These are phyloP conservation scores for Plecotus auritus DNA, from an alignment of 2,113 vertebrate species.

Conservation along the genomic window DNA sequence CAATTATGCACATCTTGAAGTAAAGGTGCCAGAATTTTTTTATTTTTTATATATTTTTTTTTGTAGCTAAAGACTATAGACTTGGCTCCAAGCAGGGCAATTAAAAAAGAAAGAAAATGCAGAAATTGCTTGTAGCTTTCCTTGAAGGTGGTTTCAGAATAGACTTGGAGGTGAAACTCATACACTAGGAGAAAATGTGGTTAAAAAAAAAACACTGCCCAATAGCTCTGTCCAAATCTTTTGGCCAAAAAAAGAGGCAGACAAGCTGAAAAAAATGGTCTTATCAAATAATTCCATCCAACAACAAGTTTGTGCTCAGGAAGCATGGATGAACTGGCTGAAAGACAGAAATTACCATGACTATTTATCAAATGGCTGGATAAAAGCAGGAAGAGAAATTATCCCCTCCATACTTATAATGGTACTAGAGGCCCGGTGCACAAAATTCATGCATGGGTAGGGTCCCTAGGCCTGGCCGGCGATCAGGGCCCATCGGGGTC, in stretches of 20 bases:
- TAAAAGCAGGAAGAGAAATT: background rate
- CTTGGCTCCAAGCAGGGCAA: background rate
- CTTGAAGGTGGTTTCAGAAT: background rate
- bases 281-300: background rate
- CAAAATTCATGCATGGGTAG: too few relatives aligned
- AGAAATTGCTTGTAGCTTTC: background rate
- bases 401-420: background rate
- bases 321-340: background rate
- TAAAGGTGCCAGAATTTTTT: background rate
- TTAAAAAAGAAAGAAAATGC: background rate
- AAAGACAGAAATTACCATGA: background rate
- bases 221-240: background rate
- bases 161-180: background rate
- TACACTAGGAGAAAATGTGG: background rate
- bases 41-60: background rate
- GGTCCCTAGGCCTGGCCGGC: too few relatives aligned
- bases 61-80: background rate
- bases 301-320: background rate
- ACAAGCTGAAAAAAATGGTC: background rate
- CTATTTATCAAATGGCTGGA: background rate
- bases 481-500: too few relatives aligned
- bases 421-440: too few relatives aligned
- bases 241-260: background rate
- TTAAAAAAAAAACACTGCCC: background rate
- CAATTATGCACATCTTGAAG: slow-evolving; percentile 1